A percentile compares a stretch with the other conserved stretches of the same genome.
Evolutionary conservation across 2,888 invertebrate genomes (phyloP).

Genomic region (Acanthosepion pharaonis): DNA sequence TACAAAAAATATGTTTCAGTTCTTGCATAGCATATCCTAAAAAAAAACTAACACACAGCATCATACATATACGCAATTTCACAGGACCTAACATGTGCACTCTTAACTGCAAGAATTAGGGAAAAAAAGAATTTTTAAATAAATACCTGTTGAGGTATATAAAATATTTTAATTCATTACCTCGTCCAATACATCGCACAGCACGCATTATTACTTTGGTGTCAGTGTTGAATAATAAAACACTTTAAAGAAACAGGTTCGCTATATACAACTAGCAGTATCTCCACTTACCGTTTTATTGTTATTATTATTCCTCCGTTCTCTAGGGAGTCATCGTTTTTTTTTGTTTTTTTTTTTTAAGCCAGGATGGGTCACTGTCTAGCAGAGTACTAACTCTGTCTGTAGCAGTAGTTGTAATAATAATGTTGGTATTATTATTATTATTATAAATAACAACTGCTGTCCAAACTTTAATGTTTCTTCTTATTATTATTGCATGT

Average conservation of each 20-base stretch:
- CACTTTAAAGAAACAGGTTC: no score
- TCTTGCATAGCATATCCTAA: no score
- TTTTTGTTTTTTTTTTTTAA: not conserved
- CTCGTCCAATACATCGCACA: not conserved
- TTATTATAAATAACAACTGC: no score
- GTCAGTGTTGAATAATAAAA: no score
- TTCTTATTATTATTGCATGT: not conserved
- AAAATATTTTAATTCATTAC: not conserved
- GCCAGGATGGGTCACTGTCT: constrained; percentile 21
- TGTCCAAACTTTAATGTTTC: not conserved
- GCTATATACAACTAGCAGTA: not conserved
- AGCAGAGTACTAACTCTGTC: not conserved
- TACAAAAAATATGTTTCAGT: no score
- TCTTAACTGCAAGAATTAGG: not conserved
- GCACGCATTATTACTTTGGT: not conserved
- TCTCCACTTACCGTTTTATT: not conserved
- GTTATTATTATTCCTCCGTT: not conserved
- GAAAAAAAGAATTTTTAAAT: not conserved
- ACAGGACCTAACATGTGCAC: not conserved
- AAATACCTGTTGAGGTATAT: not conserved
- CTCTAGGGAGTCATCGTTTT: not conserved
- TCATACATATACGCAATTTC: not conserved
- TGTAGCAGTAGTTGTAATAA: not conserved
- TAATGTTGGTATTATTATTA: no score
- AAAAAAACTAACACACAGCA: not conserved